Percentiles rank a stretch among this genome's conserved stretches.
Conservation (phyloP, 2,797 vertebrate species). For the Hylomyscus alleni region DNA sequence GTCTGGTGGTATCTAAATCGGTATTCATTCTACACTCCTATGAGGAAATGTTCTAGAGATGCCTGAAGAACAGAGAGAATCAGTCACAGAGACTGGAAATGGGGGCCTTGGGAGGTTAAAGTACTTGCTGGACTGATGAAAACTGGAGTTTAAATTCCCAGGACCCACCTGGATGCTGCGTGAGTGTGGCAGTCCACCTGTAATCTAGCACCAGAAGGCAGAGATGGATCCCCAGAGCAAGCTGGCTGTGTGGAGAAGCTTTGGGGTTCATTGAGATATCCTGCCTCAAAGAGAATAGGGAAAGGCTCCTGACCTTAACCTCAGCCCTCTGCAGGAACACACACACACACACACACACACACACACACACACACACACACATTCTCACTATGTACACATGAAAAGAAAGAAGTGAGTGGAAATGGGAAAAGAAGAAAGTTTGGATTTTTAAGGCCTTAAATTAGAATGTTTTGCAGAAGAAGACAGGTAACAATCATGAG, state of each 20-base stretch:
- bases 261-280: neutral
- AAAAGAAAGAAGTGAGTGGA: neutral
- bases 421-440: neutral
- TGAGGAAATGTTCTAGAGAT: neutral
- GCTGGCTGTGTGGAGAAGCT: neutral
- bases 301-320: neutral
- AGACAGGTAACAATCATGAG: neutral
- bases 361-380: neutral
- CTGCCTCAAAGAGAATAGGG: neutral
- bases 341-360: neutral
- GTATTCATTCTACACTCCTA: neutral
- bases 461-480: conserved; percentile 40
- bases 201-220: neutral
- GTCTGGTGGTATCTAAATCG: neutral
- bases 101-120: no score
- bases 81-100: neutral
- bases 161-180: neutral
- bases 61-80: neutral
- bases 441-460: conserved; percentile 49
- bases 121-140: neutral
- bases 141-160: neutral
- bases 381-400: neutral
- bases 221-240: neutral
- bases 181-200: neutral
- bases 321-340: neutral